phyloP scores from a whole-genome alignment of 1,140 invertebrate genomes.

The Aphaenogaster rudis region DNA sequence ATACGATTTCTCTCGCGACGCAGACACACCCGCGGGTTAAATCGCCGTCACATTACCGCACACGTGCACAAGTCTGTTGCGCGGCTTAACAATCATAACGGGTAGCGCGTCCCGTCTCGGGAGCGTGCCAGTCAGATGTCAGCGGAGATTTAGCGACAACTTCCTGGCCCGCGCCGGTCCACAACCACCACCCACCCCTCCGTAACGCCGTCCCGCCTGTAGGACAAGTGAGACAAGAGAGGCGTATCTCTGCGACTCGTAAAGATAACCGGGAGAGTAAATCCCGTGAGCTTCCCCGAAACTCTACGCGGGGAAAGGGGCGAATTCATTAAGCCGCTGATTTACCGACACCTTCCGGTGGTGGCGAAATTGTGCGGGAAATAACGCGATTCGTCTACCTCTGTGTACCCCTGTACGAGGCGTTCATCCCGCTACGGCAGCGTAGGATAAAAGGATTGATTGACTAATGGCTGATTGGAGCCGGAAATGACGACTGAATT shows the following conservation, averaged over 20 bases:
- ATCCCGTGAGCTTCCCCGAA: constrained; percentile 64
- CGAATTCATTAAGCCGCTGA: constrained; percentile 85
- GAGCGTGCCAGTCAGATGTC: constrained; percentile 71
- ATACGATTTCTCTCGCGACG: not conserved
- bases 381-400: constrained; percentile 56
- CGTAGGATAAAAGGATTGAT: constrained; percentile 57
- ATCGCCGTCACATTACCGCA: constrained; percentile 5
- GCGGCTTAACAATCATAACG: constrained; percentile 71
- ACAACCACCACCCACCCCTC: constrained; percentile 29
- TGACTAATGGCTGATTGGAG: constrained; percentile 54
- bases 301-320: constrained; percentile 58
- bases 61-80: constrained; percentile 64
- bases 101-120: constrained; percentile 59
- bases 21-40: not conserved
- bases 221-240: constrained; percentile 73
- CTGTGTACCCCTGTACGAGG: not conserved
- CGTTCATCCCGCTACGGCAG: constrained; percentile 15
- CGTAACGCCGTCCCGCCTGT: constrained; percentile 23
- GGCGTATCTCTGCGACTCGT: constrained; percentile 83
- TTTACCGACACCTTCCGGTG: constrained; percentile 85
- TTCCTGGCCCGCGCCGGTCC: constrained; percentile 76
- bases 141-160: constrained; percentile 84
- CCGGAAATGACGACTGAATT: constrained; percentile 57
- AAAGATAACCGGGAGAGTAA: constrained; percentile 84
- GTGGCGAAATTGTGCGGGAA: constrained; percentile 82